Percentiles rank a stretch among this genome's conserved stretches.
phyloP scores from a whole-genome alignment of 2,113 vertebrate species.

The Nanorana parkeri region DNA sequence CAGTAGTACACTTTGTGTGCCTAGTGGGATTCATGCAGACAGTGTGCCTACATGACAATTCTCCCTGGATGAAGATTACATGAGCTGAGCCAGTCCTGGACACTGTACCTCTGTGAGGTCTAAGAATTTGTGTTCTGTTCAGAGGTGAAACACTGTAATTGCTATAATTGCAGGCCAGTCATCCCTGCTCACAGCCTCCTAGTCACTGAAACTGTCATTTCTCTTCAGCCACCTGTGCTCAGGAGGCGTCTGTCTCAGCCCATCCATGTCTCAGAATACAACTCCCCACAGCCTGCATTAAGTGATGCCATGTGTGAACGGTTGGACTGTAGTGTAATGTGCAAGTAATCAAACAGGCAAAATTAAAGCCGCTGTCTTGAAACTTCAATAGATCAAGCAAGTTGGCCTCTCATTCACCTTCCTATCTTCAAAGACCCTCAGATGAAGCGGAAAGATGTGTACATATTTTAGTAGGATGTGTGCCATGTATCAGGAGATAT shows the following conservation, averaged over 20 bases:
- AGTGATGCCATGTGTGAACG: conserved; percentile 24
- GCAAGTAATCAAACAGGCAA: conserved; percentile 18
- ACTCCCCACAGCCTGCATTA: conserved; percentile 10
- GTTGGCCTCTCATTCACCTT: conserved; percentile 31
- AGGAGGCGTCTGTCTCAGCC: background rate
- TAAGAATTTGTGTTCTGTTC: background rate
- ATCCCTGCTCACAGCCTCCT: background rate
- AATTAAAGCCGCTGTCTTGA: conserved; percentile 7
- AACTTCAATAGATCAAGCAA: conserved; percentile 7
- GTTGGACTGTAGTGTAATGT: background rate
- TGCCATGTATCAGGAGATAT: conserved; percentile 3
- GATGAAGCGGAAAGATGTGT: background rate
- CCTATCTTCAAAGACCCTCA: background rate
- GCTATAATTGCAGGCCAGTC: background rate
- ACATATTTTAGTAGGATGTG: conserved; percentile 1
- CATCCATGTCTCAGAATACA: background rate
- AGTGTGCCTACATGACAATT: too few relatives aligned
- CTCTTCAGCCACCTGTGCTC: conserved; percentile 13
- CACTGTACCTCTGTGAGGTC: too few relatives aligned
- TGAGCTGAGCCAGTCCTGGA: too few relatives aligned
- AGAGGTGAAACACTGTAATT: background rate
- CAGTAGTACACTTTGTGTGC: too few relatives aligned
- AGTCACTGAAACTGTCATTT: background rate
- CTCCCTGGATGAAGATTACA: too few relatives aligned
- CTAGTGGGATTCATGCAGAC: too few relatives aligned